Evolutionary conservation across 2,113 vertebrate genomes (phyloP).

Genomic region (Eretmochelys imbricata): DNA sequence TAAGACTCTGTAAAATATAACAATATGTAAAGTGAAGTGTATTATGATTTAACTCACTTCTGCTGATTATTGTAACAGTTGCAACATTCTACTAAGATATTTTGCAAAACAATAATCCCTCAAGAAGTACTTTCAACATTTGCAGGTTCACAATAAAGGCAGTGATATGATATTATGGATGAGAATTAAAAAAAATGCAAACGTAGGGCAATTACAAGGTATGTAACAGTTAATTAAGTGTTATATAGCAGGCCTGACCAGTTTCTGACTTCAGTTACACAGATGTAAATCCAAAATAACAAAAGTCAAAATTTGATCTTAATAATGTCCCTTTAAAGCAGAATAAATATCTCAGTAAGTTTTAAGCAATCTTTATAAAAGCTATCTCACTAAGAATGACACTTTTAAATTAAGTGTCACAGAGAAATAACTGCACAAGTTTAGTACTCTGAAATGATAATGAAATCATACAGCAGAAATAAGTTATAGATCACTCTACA

Average conservation of each 20-base stretch:
- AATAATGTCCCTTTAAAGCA: neutral
- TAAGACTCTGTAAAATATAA: neutral
- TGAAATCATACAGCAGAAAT: neutral
- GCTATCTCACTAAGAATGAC: neutral
- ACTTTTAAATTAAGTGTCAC: neutral
- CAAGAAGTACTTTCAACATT: neutral
- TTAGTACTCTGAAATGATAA: neutral
- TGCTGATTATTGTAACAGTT: neutral
- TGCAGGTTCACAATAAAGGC: neutral
- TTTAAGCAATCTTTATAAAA: neutral
- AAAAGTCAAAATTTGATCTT: neutral
- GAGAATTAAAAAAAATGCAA: neutral
- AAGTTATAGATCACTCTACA: rapidly evolving
- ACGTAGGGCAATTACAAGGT: neutral
- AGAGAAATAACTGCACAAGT: neutral
- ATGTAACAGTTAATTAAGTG: neutral
- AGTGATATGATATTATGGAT: neutral
- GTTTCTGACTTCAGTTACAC: neutral
- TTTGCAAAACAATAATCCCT: neutral
- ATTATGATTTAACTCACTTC: neutral
- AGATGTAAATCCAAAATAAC: neutral
- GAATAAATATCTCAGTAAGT: rapidly evolving
- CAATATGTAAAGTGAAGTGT: neutral
- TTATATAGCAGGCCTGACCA: neutral
- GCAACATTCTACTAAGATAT: neutral